Base-by-base conservation (phyloP, 1,140 invertebrate species). In the Cherax destructor region DNA sequence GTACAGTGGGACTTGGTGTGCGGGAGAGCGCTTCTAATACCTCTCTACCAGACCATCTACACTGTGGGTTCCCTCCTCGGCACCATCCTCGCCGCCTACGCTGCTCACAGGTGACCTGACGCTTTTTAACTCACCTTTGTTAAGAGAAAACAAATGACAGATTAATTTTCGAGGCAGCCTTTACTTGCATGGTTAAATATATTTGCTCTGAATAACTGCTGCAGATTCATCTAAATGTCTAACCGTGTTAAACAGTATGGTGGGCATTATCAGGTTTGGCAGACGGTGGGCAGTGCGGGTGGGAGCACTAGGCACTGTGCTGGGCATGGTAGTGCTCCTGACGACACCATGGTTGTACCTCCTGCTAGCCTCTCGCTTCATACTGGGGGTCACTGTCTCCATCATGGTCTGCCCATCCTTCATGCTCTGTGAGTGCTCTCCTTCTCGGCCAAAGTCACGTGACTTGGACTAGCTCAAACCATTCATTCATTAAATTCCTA, bases 41-140 rank as follows among this genome's bases (percentile, higher is more conserved):
- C 86, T 7, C 59, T 88, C 24, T 88, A 80, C 86, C 86, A 88
- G 77, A 88, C 86, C n/a, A 59, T 88, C 24, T 88, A 80, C 86
- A 88, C 86, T 21, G n/a, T 47, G 4, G 86, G 86, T 30, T 80
- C 30, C 10, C 69, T 88, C 77, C 4, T 78, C 30, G 86, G 86
- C 1, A 13, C 59, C 77, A 61, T 88, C 16, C 30, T 88, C 0
- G 30, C 52, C 4, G 86, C 47, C 21, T 0, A 69, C 10, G 30
- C 77, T 11, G 86, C 86, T 4, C 30, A 88, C 49, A 88, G 77
- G 86, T 88, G 61, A 30, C 9, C 6, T 52, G 24, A 4, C 10
- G 0, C n/a, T 9, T n/a, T 50, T 41, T 47, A n/a, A n/a, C 18
- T 50, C 18, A 72, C 49, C 52, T 6, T 13, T 79, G 30, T 18